phyloP scores from a whole-genome alignment of 2,888 invertebrate species.

The Agrotis ipsilon region DNA sequence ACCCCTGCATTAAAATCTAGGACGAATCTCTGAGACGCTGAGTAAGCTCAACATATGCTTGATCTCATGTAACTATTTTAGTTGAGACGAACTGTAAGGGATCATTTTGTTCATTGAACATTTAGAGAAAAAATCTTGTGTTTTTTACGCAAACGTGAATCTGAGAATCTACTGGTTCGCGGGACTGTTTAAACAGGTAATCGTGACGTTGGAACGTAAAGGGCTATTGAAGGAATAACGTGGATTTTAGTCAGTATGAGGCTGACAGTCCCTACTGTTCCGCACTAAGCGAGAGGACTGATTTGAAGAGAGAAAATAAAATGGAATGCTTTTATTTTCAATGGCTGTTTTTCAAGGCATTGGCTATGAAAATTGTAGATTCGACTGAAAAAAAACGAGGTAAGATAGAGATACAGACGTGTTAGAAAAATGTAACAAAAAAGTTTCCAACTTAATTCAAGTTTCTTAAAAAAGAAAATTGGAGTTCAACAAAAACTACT shows the following conservation, averaged over 20 bases:
- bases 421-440: neutral
- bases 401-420: accelerated
- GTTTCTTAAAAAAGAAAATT: slow-evolving; percentile 16
- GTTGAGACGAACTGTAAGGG: slow-evolving; percentile 10
- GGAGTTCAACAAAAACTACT: neutral
- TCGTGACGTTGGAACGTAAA: no score
- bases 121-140: neutral
- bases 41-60: slow-evolving; percentile 27
- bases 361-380: neutral
- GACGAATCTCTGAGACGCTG: slow-evolving; percentile 25
- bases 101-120: slow-evolving; percentile 17
- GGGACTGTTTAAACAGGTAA: no score
- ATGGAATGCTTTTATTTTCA: no score
- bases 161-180: no score
- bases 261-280: no score
- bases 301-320: no score
- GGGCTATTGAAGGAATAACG: no score
- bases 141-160: neutral
- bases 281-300: no score
- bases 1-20: slow-evolving; percentile 37
- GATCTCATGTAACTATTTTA: slow-evolving; percentile 17
- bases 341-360: no score
- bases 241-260: no score
- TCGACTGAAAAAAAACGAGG: neutral
- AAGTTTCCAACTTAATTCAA: slow-evolving; percentile 1